Conservation (phyloP, 1,140 invertebrate genomes). For the Camponotus floridanus region DNA sequence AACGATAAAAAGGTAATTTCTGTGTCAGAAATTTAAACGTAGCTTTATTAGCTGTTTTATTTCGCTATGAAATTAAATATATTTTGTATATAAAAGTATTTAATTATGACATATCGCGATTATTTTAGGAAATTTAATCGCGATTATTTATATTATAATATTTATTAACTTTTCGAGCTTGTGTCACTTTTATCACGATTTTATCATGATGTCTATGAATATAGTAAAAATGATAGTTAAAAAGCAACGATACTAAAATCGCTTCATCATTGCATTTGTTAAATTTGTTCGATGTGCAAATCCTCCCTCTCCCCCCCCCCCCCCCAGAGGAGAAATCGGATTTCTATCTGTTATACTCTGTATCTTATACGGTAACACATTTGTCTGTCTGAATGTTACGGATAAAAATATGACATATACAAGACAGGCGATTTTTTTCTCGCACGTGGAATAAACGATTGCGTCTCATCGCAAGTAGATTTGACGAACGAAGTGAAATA, state of each 20-base stretch:
- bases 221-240: no score
- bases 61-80: not conserved
- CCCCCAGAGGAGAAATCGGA: constrained; percentile 14
- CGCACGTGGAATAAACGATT: constrained; percentile 24
- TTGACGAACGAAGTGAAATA: constrained; percentile 61
- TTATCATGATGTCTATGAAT: not conserved
- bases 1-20: not conserved
- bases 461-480: constrained; percentile 42
- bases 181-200: not conserved
- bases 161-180: not conserved
- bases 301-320: not conserved
- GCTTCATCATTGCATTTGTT: constrained; percentile 22
- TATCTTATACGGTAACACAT: not conserved
- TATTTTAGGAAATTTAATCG: not conserved
- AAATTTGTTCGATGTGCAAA: constrained; percentile 10
- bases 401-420: constrained; percentile 38
- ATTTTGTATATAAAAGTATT: not conserved
- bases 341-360: constrained; percentile 27
- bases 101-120: not conserved
- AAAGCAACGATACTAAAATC: not conserved
- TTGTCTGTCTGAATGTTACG: constrained; percentile 14
- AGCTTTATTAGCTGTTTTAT: constrained; percentile 5
- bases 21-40: not conserved
- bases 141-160: not conserved
- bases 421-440: constrained; percentile 41